These are phyloP conservation scores for Vombatus ursinus DNA, from an alignment of 2,113 vertebrate genomes.

Conservation along the genomic window DNA sequence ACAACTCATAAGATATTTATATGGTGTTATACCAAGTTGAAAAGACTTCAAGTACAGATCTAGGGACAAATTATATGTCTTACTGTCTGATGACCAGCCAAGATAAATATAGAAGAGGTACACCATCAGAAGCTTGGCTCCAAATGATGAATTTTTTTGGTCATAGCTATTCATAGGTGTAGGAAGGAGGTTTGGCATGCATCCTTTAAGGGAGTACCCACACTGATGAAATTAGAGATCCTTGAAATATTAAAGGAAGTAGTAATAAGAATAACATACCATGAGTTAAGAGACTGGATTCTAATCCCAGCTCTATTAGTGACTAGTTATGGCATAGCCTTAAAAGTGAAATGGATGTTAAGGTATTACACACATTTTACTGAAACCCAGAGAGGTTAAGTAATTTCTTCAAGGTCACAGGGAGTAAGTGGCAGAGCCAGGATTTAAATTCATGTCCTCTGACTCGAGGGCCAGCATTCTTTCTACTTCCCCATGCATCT, in stretches of 20 bases:
- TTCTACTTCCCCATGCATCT: not conserved
- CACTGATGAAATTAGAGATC: not conserved
- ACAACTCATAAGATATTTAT: not conserved
- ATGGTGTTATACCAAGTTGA: not conserved
- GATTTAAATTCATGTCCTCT: not conserved
- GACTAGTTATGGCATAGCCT: not conserved
- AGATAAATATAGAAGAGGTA: not conserved
- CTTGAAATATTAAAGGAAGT: not conserved
- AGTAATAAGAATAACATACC: not conserved
- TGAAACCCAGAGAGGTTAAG: not conserved
- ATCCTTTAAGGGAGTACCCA: not conserved
- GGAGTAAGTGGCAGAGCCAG: not conserved
- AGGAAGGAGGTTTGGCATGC: not conserved
- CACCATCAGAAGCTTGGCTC: not conserved
- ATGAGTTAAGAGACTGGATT: not conserved
- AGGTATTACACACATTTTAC: not conserved
- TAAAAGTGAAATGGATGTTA: not conserved
- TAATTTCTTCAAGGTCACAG: not conserved
- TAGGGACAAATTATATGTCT: not conserved
- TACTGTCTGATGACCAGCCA: not conserved
- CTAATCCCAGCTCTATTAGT: not conserved
- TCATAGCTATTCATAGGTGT: not conserved
- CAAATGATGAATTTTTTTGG: not conserved
- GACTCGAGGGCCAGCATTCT: not conserved
- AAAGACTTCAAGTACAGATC: not conserved